Base-by-base conservation (phyloP, 2,113 vertebrate genomes). In the Microtus oregoni region DNA sequence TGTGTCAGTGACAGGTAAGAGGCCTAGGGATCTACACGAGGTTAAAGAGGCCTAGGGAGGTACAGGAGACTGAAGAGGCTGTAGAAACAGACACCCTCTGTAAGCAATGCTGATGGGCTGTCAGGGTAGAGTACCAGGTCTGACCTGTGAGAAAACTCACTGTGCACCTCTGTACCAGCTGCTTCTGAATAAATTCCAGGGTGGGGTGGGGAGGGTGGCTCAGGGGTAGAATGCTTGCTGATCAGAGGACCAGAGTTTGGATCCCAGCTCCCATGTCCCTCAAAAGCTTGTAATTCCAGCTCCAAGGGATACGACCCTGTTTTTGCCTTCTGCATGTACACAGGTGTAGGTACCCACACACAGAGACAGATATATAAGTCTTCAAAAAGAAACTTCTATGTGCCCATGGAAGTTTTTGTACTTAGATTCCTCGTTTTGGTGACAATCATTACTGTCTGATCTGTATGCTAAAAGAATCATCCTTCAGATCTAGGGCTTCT, bases 141-240 rank as follows among this genome's bases (percentile, higher is more conserved):
- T 92, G 44, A 86, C 1, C 44, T 70, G 22, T 91, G n/a, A 76
- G 35, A 11, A 92, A 61, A 92, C 5, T 73, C 38, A 86, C 24
- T 58, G 89, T 92, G 38, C 30, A 76, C 72, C 79, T 65, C 87
- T 58, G 35, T 41, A 47, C 70, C 22, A 67, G 70, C 47, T 72
- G 19, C 30, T 95, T 92, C 75, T 76, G 55, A 89, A 89, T 87
- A 83, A 93, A 83, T 41, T 83, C n/a, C 81, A 41, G 81, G 58
- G n/a, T 63, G 13, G 26, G 81, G n/a, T 63, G 58, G 58, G n/a
- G n/a, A 41, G 58, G 58, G 81, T 83, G 81, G 24, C n/a, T n/a
- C 81, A 41, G 55, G 24, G 28, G 55, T 63, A 63, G n/a, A 63
- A 63, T 19, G 58, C 58, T 83, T 63, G n/a, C 58, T 83, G 58